Percentiles rank a stretch among this genome's conserved stretches.
Evolutionary conservation across 2,797 vertebrate species (phyloP).

Genomic region (Melanotaenia boesemani): DNA sequence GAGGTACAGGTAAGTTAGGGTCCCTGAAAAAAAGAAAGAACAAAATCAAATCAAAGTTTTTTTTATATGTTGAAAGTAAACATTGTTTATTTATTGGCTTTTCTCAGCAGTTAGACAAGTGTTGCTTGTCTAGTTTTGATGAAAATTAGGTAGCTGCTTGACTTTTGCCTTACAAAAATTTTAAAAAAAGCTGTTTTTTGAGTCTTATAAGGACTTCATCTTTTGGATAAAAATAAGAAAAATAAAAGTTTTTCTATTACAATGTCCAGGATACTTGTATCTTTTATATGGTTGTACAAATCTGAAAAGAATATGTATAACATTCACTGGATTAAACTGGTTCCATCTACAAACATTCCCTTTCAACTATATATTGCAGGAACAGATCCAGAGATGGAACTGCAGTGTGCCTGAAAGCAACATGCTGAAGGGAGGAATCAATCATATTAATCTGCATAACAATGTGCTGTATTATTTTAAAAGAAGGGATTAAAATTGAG

Average conservation of each 20-base stretch:
- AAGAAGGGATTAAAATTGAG: neutral
- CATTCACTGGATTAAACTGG: neutral
- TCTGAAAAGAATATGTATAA: neutral
- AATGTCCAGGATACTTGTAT: neutral
- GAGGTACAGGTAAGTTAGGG: conserved; percentile 93
- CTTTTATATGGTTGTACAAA: neutral
- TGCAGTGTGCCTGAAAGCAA: neutral
- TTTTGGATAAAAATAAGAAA: neutral
- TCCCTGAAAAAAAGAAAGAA: conserved; percentile 79
- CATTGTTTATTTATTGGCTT: neutral
- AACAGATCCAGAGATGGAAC: neutral
- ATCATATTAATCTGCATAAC: neutral
- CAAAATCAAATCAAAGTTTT: neutral
- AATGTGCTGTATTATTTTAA: neutral
- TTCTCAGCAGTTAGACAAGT: neutral
- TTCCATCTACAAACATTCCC: neutral
- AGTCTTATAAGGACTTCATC: neutral
- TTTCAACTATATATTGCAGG: neutral
- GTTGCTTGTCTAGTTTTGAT: neutral
- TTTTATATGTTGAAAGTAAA: neutral
- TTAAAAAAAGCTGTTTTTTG: neutral
- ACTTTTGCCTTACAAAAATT: neutral
- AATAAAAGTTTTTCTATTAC: neutral
- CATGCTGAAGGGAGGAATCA: neutral
- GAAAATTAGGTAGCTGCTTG: neutral